Base-by-base conservation (phyloP, 2,888 invertebrate species). In the Hydriomena furcata region DNA sequence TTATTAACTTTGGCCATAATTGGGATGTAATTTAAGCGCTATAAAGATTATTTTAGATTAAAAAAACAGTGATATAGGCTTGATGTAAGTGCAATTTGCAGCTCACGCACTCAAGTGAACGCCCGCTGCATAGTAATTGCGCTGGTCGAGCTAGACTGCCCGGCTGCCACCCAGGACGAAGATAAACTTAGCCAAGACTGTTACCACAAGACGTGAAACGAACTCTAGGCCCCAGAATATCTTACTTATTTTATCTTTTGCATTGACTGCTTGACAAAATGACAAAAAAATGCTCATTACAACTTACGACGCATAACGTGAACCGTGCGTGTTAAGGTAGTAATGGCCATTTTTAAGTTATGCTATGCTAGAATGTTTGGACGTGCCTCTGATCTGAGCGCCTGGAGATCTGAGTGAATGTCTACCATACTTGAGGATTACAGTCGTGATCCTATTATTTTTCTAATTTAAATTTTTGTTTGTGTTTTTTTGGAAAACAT, bases 91-190 rank as follows among this genome's bases (percentile, higher is more conserved):
- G 63, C 65, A 69, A 61, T 65, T 66, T 67, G 56, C 63, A 50
- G 59, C 58, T 62, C 59, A 65, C 58, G 63, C 66, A 66, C 65
- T 62, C 57, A 56, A 52, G 55, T 60, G 49, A 46, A 66, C 72
- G 57, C 55, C 55, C 51, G 51, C 41, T 63, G 72, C 73, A 73
- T 76, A 65, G 66, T 60, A 75, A 74, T 69, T 65, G 66, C 46
- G 45, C 42, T 47, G 48, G 59, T 48, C 51, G 47, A 57, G 71
- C 74, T 78, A 84, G 83, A 83, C 83, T 67, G 79, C 76, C 43
- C 77, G 82, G 78, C 84, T 71, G 62, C 80, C 80, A 80, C 75
- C 80, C 81, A 78, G 55, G 61, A 63, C 61, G 65, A 63, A 57
- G 44, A 62, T 63, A 41, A 47, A 47, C 28, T 41, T 35, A 46